Evolutionary conservation across 2,888 invertebrate species (phyloP).

Genomic region (Drosophila mimica): DNA sequence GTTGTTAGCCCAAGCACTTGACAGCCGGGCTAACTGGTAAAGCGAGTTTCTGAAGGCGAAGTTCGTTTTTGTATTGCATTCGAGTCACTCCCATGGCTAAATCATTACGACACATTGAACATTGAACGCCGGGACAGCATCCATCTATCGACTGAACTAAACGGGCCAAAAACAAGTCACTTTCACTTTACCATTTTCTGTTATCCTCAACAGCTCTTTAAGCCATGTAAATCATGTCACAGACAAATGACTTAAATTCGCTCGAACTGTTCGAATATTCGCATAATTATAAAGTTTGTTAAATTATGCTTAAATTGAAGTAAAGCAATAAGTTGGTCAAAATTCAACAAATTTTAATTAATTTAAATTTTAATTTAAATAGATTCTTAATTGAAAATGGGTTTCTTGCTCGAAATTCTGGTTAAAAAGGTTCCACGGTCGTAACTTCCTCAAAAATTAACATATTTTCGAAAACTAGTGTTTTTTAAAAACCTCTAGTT

Average conservation of each 20-base stretch:
- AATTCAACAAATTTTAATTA: too few relatives aligned
- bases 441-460: background rate
- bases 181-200: conserved; percentile 27
- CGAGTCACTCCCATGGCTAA: conserved; percentile 23
- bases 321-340: too few relatives aligned
- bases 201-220: conserved; percentile 24
- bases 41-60: conserved; percentile 37
- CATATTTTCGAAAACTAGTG: background rate
- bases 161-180: conserved; percentile 11
- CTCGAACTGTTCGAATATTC: background rate
- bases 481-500: background rate
- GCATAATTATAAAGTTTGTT: background rate
- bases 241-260: background rate
- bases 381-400: too few relatives aligned
- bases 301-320: background rate
- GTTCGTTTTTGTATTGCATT: conserved; percentile 30
- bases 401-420: too few relatives aligned
- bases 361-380: too few relatives aligned
- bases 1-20: conserved; percentile 53
- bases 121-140: background rate
- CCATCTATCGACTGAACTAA: conserved; percentile 11
- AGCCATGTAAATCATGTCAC: background rate
- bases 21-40: conserved; percentile 35
- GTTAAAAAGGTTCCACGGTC: background rate
- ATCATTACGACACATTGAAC: conserved; percentile 34